Percentiles rank a stretch among this genome's conserved stretches.
Evolutionary conservation across 2,113 vertebrate genomes (phyloP).

Genomic region (Labeo rohita): DNA sequence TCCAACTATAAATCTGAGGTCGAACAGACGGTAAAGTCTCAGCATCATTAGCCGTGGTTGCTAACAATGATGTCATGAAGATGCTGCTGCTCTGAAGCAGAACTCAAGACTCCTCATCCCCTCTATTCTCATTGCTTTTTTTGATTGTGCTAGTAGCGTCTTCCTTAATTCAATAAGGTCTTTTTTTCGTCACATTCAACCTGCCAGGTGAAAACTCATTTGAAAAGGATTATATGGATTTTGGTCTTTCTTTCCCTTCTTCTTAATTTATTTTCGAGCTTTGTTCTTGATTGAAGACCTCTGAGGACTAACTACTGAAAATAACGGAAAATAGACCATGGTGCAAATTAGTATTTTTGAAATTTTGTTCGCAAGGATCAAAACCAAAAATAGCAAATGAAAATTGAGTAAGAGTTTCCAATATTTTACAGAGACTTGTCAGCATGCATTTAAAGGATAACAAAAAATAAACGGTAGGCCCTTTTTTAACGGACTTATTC

Average conservation of each 20-base stretch:
- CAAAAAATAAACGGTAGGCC: background rate
- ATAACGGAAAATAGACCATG: background rate
- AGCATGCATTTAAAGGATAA: conserved; percentile 34
- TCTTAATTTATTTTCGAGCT: conserved; percentile 10
- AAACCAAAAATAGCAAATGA: conserved; percentile 35
- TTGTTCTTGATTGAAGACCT: background rate
- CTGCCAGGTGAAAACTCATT: conserved; percentile 13
- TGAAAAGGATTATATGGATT: conserved; percentile 12
- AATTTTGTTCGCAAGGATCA: conserved; percentile 21
- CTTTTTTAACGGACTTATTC: background rate
- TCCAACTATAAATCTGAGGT: background rate
- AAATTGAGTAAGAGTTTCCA: conserved; percentile 62
- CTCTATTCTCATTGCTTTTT: conserved; percentile 40
- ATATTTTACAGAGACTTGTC: conserved; percentile 28
- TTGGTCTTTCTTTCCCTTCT: conserved; percentile 11
- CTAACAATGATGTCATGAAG: conserved; percentile 28
- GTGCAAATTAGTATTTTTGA: conserved; percentile 19
- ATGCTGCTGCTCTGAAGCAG: background rate
- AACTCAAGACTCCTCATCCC: background rate
- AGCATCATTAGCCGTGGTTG: conserved; percentile 28
- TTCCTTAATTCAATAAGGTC: conserved; percentile 71
- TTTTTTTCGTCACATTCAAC: conserved; percentile 28
- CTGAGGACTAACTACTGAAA: conserved; percentile 16
- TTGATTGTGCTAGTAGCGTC: conserved; percentile 62
- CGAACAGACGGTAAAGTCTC: conserved; percentile 52